phyloP scores from a whole-genome alignment of 2,797 vertebrate genomes.

The Sebastes matsubarae region DNA sequence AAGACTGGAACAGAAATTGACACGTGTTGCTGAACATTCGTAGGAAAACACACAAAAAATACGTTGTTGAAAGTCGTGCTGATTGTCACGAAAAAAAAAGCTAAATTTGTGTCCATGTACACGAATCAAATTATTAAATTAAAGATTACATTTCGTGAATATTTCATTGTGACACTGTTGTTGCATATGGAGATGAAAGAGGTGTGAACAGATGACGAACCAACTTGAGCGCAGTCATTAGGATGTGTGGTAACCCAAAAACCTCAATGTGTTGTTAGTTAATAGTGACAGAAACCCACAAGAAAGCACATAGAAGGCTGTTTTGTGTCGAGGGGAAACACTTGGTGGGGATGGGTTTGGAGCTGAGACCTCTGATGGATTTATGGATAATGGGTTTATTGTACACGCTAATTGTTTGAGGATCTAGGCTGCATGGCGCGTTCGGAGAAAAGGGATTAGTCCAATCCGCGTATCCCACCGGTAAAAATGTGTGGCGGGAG shows the following conservation, averaged over 20 bases:
- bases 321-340: slow-evolving; percentile 12
- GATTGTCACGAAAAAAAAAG: too few species aligned
- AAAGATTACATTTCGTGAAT: too few species aligned
- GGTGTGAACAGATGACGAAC: slow-evolving; percentile 15
- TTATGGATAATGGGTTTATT: slow-evolving; percentile 73
- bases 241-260: slow-evolving; percentile 28
- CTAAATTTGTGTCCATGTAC: too few species aligned
- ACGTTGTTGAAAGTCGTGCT: too few species aligned
- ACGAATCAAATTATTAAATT: too few species aligned
- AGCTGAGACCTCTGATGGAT: slow-evolving; percentile 61
- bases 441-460: slow-evolving; percentile 61
- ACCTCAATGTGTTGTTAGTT: slow-evolving; percentile 49
- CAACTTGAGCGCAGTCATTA: slow-evolving; percentile 7
- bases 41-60: too few species aligned
- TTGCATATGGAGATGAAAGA: slow-evolving; percentile 33
- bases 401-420: slow-evolving; percentile 68
- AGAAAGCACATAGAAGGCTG: slow-evolving; percentile 13
- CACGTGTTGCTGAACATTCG: too few species aligned
- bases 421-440: slow-evolving; percentile 51
- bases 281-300: slow-evolving; percentile 35
- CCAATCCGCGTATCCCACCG: slow-evolving; percentile 53
- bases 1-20: too few species aligned
- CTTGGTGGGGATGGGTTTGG: slow-evolving; percentile 17
- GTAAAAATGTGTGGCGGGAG: slow-evolving; percentile 57
- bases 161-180: too few species aligned